phyloP scores from a whole-genome alignment of 1,140 invertebrate genomes.

The Acromyrmex echinatior region DNA sequence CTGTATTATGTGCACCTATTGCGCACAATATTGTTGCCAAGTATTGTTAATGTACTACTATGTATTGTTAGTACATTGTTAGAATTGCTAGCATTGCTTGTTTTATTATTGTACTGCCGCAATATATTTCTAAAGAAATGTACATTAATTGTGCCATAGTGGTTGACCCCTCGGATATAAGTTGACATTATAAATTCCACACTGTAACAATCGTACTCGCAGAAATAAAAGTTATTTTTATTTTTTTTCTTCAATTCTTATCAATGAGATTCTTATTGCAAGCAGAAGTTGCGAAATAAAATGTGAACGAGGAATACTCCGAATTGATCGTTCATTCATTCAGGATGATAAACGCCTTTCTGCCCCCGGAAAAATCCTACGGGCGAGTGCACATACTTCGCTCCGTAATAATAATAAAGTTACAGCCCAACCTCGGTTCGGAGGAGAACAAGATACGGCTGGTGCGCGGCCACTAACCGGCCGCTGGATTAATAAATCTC shows the following conservation, averaged over 20 bases:
- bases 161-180: no score
- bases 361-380: conserved; percentile 9
- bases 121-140: no score
- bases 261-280: background rate
- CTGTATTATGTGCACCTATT: no score
- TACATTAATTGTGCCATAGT: no score
- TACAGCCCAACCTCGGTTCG: conserved; percentile 45
- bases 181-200: no score
- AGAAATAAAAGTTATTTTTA: background rate
- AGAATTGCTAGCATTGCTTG: no score
- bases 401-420: conserved; percentile 69
- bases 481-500: conserved; percentile 85
- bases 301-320: background rate
- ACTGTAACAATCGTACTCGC: background rate
- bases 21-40: no score
- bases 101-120: no score
- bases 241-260: background rate
- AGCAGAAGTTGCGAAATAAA: background rate
- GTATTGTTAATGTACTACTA: no score
- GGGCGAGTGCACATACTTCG: background rate
- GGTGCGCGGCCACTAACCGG: conserved; percentile 74
- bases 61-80: no score
- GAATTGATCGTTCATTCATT: conserved; percentile 8
- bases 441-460: conserved; percentile 66
- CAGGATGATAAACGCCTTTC: background rate